Evolutionary conservation across 2,113 vertebrate genomes (phyloP).

Genomic region (Solea senegalensis): DNA sequence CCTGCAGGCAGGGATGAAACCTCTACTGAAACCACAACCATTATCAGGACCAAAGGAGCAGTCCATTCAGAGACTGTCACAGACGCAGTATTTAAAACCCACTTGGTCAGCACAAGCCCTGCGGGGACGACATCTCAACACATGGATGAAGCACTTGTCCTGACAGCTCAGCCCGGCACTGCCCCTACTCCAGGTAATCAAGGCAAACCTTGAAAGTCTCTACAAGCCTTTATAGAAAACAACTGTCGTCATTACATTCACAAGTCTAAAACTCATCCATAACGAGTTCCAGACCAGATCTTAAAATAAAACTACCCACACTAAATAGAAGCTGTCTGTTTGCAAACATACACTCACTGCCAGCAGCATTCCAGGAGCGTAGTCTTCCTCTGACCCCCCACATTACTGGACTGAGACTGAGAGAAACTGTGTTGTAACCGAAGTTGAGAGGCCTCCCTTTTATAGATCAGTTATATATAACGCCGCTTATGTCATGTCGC

Average conservation of each 20-base stretch:
- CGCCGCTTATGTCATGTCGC: slow-evolving; percentile 6
- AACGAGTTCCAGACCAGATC: slow-evolving; percentile 12
- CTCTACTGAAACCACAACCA: slow-evolving; percentile 2
- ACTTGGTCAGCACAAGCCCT: background rate
- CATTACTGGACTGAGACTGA: slow-evolving; percentile 17
- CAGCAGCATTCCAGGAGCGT: slow-evolving; percentile 20
- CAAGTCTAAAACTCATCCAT: slow-evolving; percentile 5
- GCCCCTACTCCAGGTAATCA: slow-evolving; percentile 48
- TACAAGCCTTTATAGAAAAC: background rate
- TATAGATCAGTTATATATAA: slow-evolving; percentile 64
- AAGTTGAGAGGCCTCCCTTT: slow-evolving; percentile 36
- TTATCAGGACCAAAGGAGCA: background rate
- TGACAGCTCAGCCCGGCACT: background rate
- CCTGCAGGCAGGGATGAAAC: slow-evolving; percentile 22
- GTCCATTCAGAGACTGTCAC: slow-evolving; percentile 12
- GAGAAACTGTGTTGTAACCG: slow-evolving; percentile 37
- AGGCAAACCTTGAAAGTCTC: slow-evolving; percentile 4
- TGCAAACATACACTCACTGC: slow-evolving; percentile 46
- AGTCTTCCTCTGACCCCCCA: slow-evolving; percentile 19
- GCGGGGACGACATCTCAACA: slow-evolving; percentile 16
- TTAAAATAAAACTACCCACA: slow-evolving; percentile 50
- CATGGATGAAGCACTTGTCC: background rate
- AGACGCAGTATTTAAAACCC: background rate
- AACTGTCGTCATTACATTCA: background rate
- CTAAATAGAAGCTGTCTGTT: slow-evolving; percentile 30